Evolutionary conservation across 2,113 vertebrate genomes (phyloP).

Genomic region (Alces alces): DNA sequence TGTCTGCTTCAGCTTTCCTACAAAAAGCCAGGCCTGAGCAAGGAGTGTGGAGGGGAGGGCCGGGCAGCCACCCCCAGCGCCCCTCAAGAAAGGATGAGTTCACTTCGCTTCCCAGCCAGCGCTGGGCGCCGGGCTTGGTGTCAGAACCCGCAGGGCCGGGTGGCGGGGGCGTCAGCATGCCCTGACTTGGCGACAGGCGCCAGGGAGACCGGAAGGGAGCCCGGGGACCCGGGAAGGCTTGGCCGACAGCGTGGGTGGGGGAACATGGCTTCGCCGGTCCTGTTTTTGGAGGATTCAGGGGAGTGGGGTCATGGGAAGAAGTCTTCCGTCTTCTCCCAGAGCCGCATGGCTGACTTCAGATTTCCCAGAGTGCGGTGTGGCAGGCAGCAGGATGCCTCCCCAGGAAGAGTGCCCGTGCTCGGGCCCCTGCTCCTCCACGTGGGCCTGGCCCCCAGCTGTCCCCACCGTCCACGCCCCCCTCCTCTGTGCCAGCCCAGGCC

Average conservation of each 20-base stretch:
- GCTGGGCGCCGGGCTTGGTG: not conserved
- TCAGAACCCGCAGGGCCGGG: not conserved
- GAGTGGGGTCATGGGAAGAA: not conserved
- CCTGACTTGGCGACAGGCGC: constrained; percentile 64
- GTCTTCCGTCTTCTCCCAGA: not conserved
- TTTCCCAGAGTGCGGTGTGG: not conserved
- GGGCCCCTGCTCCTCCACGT: not conserved
- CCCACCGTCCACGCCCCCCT: not conserved
- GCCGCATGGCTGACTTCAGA: not conserved
- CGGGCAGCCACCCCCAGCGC: not conserved
- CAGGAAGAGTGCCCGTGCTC: fast-evolving
- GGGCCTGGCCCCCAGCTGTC: not conserved
- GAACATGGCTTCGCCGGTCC: not conserved
- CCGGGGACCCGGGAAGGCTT: not conserved
- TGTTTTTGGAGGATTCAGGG: not conserved
- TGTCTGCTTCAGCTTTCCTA: not conserved
- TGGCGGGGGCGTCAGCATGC: not conserved
- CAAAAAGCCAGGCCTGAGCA: not conserved
- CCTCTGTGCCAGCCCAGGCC: not conserved
- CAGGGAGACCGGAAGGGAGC: not conserved
- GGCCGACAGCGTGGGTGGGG: fast-evolving
- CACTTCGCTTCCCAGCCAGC: not conserved
- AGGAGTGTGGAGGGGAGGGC: not conserved
- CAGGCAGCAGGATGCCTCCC: not conserved
- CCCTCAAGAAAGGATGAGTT: constrained; percentile 35